Base-by-base conservation (phyloP, 2,113 vertebrate genomes). In the Canis aureus region DNA sequence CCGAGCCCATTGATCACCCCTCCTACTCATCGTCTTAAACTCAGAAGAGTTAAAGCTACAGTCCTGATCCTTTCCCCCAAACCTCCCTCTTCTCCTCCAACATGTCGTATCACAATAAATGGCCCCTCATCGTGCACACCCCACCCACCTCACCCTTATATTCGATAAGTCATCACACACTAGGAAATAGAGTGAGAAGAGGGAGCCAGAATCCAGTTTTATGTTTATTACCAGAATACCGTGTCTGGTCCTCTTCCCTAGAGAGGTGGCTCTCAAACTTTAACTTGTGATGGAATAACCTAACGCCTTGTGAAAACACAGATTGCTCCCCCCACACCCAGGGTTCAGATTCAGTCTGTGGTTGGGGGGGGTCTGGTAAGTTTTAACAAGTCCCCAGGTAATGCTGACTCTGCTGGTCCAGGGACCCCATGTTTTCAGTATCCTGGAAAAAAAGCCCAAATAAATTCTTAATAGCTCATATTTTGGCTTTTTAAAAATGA, bases 401-500 rank as follows among this genome's bases (percentile, higher is more conserved):
- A 78, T n/a, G 13, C 13, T 92, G 32, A 89, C 35, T 74, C 57
- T 84, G 62, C 32, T 74, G 57, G 78, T 60, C n/a, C 25, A 81
- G 57, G 67, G 60, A 86, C 35, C 2, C 22, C 55, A 29, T 35
- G 43, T 66, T 97, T 91, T 88, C 67, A 91, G 27, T 57, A 92
- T 43, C 25, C 11, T 35, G 32, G 7, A 4, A 91, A 82, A 73
- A 81, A 88, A 81, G 7, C 3, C 57, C 6, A 83, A 76, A 83
- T 87, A 74, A 74, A 96, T 88, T 88, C 57, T 83, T 92, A 94
- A 57, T 15, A 71, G 55, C 17, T 90, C 85, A 25, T 38, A 57
- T 57, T 94, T 89, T 71, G 29, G 94, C 27, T 84, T 69, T 91
- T 95, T 79, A 60, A 95, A 97, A 95, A 95, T 81, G 16, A 55